A percentile compares a stretch with the other conserved stretches of the same genome.
These are phyloP conservation scores for Apis laboriosa DNA, from an alignment of 1,140 invertebrate species.

Conservation along the genomic window DNA sequence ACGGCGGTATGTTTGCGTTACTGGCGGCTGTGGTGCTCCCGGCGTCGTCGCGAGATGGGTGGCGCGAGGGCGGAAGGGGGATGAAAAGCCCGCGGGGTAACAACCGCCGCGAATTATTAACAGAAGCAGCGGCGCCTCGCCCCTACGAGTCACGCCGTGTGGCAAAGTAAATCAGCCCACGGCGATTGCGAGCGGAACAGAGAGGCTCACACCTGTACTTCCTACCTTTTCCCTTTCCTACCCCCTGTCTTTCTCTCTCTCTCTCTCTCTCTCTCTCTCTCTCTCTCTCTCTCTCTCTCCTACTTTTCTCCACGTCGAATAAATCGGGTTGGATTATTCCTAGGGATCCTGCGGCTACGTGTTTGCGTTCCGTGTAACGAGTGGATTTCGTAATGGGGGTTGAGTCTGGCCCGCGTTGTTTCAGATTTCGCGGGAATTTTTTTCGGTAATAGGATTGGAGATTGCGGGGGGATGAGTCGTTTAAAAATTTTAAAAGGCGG, in stretches of 20 bases:
- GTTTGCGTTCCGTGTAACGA: constrained; percentile 25
- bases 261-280: not conserved
- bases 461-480: not conserved
- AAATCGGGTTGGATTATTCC: constrained; percentile 49
- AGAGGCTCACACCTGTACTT: constrained; percentile 5
- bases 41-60: constrained; percentile 41
- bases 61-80: constrained; percentile 28
- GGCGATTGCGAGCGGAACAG: constrained; percentile 56
- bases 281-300: not conserved
- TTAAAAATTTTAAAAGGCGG: not conserved
- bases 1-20: constrained; percentile 69
- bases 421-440: not conserved
- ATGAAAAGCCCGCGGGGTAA: constrained; percentile 64
- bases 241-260: too few relatives aligned
- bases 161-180: constrained; percentile 65
- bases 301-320: constrained; percentile 27
- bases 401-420: not conserved
- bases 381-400: not conserved
- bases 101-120: constrained; percentile 68
- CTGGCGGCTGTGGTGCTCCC: constrained; percentile 49
- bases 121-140: constrained; percentile 60
- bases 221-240: too few relatives aligned
- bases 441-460: too few relatives aligned
- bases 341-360: constrained; percentile 6
- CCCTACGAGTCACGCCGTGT: constrained; percentile 57